These are phyloP conservation scores for Pterocles burchelli DNA, from an alignment of 2,113 vertebrate species.

Conservation along the genomic window DNA sequence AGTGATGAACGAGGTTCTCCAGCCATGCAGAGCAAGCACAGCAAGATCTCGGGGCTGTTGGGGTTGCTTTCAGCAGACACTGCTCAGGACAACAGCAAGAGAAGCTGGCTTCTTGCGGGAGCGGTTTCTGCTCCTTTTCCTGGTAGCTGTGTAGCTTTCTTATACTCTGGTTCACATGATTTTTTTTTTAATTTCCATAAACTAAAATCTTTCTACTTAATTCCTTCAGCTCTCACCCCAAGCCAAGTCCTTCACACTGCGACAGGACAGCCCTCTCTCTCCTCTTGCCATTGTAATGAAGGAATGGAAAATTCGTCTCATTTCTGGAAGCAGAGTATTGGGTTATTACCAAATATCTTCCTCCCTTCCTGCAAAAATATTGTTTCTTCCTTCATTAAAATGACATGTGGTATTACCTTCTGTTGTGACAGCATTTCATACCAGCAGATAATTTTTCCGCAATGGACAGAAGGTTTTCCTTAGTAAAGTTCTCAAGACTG, in stretches of 20 bases:
- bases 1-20: not conserved
- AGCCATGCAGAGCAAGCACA: not conserved
- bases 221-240: not conserved
- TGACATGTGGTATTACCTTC: not conserved
- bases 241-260: not conserved
- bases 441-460: not conserved
- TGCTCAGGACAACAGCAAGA: not conserved
- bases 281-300: not conserved
- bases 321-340: not conserved
- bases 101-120: not conserved
- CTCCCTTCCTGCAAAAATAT: not conserved
- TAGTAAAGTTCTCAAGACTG: not conserved
- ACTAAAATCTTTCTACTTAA: not conserved
- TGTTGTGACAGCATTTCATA: not conserved
- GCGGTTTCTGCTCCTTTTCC: not conserved
- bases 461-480: not conserved
- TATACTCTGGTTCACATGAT: not conserved
- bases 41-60: not conserved
- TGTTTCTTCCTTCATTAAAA: slow-evolving; percentile 22
- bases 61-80: not conserved
- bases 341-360: not conserved
- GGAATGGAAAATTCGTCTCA: slow-evolving; percentile 13
- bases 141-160: not conserved
- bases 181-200: not conserved
- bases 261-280: not conserved